These are phyloP conservation scores for Anagyrus pseudococci DNA, from an alignment of 2,888 invertebrate genomes.

Conservation along the genomic window DNA sequence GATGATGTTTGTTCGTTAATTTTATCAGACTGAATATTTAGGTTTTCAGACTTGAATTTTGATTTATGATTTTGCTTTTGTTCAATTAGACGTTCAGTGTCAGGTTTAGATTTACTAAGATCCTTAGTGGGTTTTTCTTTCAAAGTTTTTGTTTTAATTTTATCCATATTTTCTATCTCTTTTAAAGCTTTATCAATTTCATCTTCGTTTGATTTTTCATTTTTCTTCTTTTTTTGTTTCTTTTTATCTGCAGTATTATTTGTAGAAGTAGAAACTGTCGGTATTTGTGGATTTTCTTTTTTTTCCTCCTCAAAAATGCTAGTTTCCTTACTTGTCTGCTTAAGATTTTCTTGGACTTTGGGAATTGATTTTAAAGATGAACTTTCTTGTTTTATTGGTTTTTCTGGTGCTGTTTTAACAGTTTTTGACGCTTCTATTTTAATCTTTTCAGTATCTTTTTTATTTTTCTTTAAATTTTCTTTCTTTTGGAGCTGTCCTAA, in stretches of 20 bases:
- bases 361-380: neutral
- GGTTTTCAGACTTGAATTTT: neutral
- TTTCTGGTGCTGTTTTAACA: constrained; percentile 8
- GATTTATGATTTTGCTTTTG: constrained; percentile 14
- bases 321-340: constrained; percentile 2
- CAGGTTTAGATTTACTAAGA: constrained; percentile 31
- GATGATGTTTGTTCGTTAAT: constrained; percentile 8
- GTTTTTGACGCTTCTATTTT: constrained; percentile 29
- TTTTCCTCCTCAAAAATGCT: constrained; percentile 1
- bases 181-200: constrained; percentile 63
- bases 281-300: neutral
- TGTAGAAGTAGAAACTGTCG: neutral
- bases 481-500: constrained; percentile 16
- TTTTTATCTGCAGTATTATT: constrained; percentile 48
- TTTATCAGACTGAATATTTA: constrained; percentile 28
- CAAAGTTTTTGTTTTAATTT: constrained; percentile 47
- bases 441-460: constrained; percentile 20
- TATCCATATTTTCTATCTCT: constrained; percentile 61
- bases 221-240: constrained; percentile 54
- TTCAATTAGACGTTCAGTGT: constrained; percentile 21
- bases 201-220: constrained; percentile 54
- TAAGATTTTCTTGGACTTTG: neutral
- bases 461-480: constrained; percentile 36
- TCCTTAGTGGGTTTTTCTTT: constrained; percentile 49
- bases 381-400: neutral